Evolutionary conservation across 2,888 invertebrate species (phyloP), one percentile per base, ranked within the genome.

Genomic region (Clistopyga incitator): DNA sequence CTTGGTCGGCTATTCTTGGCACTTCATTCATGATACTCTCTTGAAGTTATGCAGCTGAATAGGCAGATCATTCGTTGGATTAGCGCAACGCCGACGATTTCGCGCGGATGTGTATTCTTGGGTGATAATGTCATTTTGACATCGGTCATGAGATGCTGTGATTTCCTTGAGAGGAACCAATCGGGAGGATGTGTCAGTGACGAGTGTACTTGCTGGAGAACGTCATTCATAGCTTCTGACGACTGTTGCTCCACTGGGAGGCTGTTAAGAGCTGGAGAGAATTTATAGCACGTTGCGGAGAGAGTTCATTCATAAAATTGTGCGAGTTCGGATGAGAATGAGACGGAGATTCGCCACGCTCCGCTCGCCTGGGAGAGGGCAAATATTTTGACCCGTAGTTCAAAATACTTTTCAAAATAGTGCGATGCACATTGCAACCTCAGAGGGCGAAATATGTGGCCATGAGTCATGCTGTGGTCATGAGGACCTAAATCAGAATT

Each of bases 11-110:
- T 84, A 84, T 84, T 84, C 74, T 74, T 64, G 78, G 88, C 78
- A 64, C 84, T 88, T 86, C 89, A 90, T 91, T 91, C 90, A 90
- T 89, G 87, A 78, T 78, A 72, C 25, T 42, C 25, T 67, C 59
- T n/a, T 20, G 47, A 25, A 25, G 42, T 13, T 45, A 65, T 20
- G 65, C 65, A 72, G 11, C 25, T 52, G 15, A 8, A 15, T 61
- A 20, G 45, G 47, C 64, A 42, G 3, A 64, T 61, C 11, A 38
- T 45, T n/a, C 38, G 52, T 34, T 74, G 61, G 47, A 64, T 74
- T 54, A 75, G 50, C 47, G 72, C 56, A 59, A 68, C 80, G 68
- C 38, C 20, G 29, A 29, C 10, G 61, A 18, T 64, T 85, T 86
- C 59, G 59, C 82, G 65, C 78, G 64, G 80, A 80, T 68, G 82